These are phyloP conservation scores for Drosophila macrothrix DNA, from an alignment of 2,888 invertebrate genomes.

Conservation along the genomic window DNA sequence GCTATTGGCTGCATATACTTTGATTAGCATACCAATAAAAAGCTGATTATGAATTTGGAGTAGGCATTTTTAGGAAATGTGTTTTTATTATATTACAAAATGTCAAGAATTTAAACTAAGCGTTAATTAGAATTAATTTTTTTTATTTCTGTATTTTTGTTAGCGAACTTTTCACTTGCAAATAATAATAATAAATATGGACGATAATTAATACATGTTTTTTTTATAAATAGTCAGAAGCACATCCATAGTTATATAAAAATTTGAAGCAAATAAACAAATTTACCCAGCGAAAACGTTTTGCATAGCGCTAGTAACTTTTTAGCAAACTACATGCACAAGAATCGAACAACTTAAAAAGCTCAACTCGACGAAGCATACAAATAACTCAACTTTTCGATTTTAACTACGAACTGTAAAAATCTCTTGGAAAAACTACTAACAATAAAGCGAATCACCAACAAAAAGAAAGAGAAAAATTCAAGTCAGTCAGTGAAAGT, in stretches of 20 bases:
- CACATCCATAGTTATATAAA: background rate
- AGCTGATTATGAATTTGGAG: background rate
- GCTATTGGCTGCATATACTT: background rate
- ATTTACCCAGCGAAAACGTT: background rate
- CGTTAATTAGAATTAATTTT: background rate
- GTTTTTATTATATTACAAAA: background rate
- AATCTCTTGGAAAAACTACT: conserved; percentile 18
- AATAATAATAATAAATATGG: background rate
- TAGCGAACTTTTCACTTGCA: background rate
- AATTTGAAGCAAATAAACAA: background rate
- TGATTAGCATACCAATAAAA: background rate
- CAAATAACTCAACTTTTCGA: conserved; percentile 15
- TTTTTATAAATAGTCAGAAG: background rate
- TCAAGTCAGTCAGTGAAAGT: conserved; percentile 53
- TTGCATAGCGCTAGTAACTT: conserved; percentile 3
- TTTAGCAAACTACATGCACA: background rate
- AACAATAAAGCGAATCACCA: background rate
- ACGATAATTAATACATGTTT: background rate
- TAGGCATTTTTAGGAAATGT: background rate
- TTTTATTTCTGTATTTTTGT: background rate
- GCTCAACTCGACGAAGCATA: conserved; percentile 11
- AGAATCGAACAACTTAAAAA: conserved; percentile 23
- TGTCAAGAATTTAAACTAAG: background rate
- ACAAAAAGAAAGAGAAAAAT: background rate
- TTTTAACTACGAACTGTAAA: conserved; percentile 26